Conservation (phyloP, 2,797 vertebrate genomes). For the Taenioides sp. region DNA sequence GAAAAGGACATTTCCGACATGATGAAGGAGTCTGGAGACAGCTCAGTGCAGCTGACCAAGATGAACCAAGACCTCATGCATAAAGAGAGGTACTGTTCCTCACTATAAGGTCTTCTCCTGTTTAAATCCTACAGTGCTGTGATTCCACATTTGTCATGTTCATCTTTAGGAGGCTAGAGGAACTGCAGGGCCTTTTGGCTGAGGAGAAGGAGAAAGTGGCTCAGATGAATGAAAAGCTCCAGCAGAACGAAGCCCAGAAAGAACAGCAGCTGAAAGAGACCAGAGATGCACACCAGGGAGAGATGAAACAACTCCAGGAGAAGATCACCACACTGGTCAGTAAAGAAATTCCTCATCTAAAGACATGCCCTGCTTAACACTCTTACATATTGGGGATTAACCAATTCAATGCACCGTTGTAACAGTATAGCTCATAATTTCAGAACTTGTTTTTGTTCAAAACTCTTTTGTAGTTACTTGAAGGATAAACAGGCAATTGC, state of each 20-base stretch:
- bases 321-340: slow-evolving; percentile 84
- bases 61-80: slow-evolving; percentile 90
- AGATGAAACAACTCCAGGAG: slow-evolving; percentile 77
- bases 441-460: too few species aligned
- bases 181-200: slow-evolving; percentile 83
- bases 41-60: slow-evolving; percentile 88
- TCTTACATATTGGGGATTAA: too few species aligned
- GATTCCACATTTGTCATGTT: neutral
- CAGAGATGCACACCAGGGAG: slow-evolving; percentile 72
- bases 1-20: slow-evolving; percentile 91
- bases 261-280: slow-evolving; percentile 79
- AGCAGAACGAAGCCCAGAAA: slow-evolving; percentile 76
- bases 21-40: slow-evolving; percentile 93
- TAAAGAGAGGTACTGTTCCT: slow-evolving; percentile 84
- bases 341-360: slow-evolving; percentile 1
- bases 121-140: neutral
- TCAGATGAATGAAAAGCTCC: slow-evolving; percentile 76
- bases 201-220: slow-evolving; percentile 83
- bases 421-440: too few species aligned
- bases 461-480: too few species aligned
- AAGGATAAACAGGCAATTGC: too few species aligned
- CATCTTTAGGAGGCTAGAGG: slow-evolving; percentile 82
- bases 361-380: too few species aligned
- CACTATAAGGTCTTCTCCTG: neutral
- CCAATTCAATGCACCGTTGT: too few species aligned